Conservation (phyloP, 2,113 vertebrate species). For the Steatornis caripensis region DNA sequence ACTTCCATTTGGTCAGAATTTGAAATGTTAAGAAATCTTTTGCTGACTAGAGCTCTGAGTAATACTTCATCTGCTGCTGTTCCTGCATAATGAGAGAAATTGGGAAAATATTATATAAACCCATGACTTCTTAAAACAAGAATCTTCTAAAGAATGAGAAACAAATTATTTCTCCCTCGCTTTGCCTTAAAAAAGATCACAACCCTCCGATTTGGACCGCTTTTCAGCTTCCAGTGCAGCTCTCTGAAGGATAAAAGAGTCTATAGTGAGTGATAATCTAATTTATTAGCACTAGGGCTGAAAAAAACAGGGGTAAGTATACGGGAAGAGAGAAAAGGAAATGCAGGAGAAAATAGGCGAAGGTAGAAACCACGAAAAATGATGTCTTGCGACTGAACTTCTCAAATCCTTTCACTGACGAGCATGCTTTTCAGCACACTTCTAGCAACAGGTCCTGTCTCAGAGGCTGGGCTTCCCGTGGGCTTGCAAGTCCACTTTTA, state of each 20-base stretch:
- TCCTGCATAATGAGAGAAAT: background rate
- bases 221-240: background rate
- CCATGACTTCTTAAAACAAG: background rate
- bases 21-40: background rate
- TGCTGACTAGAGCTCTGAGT: background rate
- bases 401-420: background rate
- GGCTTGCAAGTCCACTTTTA: background rate
- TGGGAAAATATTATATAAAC: background rate
- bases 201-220: background rate
- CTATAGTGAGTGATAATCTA: background rate
- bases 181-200: background rate
- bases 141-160: background rate
- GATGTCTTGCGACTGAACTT: accelerated
- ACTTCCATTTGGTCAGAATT: background rate
- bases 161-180: background rate
- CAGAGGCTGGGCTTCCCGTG: background rate
- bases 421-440: background rate
- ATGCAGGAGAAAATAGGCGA: background rate
- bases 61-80: background rate
- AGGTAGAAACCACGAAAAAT: background rate
- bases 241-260: background rate
- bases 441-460: background rate
- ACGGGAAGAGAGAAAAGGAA: background rate
- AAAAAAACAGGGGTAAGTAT: background rate
- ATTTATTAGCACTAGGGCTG: background rate